A percentile compares a stretch with the other conserved stretches of the same genome.
phyloP scores from a whole-genome alignment of 2,888 invertebrate species.

The Luffia ferchaultella region DNA sequence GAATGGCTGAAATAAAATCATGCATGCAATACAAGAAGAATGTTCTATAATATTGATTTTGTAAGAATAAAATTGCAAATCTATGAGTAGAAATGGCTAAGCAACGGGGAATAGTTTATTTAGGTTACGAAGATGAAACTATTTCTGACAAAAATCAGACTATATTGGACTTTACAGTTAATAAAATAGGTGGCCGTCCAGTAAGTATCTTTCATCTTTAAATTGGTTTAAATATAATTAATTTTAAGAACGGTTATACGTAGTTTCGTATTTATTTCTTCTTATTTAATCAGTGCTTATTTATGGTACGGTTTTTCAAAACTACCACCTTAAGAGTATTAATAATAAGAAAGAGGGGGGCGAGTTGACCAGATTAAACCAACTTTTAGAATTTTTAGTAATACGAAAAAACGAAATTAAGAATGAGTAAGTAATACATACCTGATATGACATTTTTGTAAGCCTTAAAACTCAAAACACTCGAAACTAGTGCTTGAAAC shows the following conservation, averaged over 20 bases:
- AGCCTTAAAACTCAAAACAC: no score
- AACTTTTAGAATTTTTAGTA: no score
- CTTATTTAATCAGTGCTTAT: constrained; percentile 13
- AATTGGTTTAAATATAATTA: neutral
- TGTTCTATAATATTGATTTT: neutral
- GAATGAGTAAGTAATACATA: no score
- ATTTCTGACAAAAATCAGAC: constrained; percentile 75
- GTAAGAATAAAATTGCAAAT: neutral
- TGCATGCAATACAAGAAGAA: neutral
- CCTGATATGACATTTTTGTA: no score
- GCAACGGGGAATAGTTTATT: constrained; percentile 69
- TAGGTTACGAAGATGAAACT: constrained; percentile 83
- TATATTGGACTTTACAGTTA: constrained; percentile 73
- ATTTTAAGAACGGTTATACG: constrained; percentile 1
- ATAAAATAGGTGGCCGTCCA: constrained; percentile 84
- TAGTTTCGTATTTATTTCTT: constrained; percentile 3
- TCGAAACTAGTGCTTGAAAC: no score
- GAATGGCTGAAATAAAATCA: no score
- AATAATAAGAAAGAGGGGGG: no score
- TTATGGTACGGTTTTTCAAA: no score
- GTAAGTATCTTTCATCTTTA: constrained; percentile 48
- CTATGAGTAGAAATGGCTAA: constrained; percentile 42
- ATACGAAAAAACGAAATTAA: no score
- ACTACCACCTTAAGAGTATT: no score
- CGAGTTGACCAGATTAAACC: no score